Evolutionary conservation across 2,888 invertebrate species (phyloP).

Genomic region (Dione juno): DNA sequence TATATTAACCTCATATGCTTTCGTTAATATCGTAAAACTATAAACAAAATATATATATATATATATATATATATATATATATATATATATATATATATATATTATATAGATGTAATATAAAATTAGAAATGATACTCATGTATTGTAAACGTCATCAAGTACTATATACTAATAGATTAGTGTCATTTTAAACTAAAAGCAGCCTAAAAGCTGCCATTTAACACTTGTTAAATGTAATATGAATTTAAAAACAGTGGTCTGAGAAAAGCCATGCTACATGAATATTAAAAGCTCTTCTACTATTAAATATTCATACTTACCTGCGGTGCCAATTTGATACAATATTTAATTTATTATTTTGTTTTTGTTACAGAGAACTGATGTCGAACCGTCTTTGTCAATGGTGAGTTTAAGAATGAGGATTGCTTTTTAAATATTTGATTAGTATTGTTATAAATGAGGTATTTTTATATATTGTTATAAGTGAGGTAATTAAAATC

Average conservation of each 20-base stretch:
- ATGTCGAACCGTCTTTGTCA: slow-evolving; percentile 40
- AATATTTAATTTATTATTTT: slow-evolving; percentile 17
- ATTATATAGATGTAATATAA: too few relatives aligned
- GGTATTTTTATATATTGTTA: too few relatives aligned
- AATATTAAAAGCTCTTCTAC: slow-evolving; percentile 15
- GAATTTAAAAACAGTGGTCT: slow-evolving; percentile 34
- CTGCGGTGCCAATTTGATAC: slow-evolving; percentile 35
- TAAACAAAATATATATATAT: too few relatives aligned
- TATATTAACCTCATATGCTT: not conserved
- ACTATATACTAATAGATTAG: too few relatives aligned
- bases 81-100: too few relatives aligned
- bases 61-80: too few relatives aligned
- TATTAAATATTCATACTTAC: slow-evolving; percentile 23
- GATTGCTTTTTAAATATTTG: not conserved
- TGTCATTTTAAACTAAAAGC: too few relatives aligned
- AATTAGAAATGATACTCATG: too few relatives aligned
- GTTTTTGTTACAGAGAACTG: slow-evolving; percentile 47
- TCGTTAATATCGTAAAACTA: not conserved
- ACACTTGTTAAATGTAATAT: too few relatives aligned
- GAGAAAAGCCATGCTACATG: slow-evolving; percentile 18
- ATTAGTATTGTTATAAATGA: too few relatives aligned
- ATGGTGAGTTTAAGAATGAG: slow-evolving; percentile 34
- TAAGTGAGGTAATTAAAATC: too few relatives aligned
- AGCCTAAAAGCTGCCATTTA: not conserved
- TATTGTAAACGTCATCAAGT: too few relatives aligned